A percentile compares a stretch with the other conserved stretches of the same genome.
Evolutionary conservation across 2,113 vertebrate genomes (phyloP).

Genomic region (Phocoena phocoena): DNA sequence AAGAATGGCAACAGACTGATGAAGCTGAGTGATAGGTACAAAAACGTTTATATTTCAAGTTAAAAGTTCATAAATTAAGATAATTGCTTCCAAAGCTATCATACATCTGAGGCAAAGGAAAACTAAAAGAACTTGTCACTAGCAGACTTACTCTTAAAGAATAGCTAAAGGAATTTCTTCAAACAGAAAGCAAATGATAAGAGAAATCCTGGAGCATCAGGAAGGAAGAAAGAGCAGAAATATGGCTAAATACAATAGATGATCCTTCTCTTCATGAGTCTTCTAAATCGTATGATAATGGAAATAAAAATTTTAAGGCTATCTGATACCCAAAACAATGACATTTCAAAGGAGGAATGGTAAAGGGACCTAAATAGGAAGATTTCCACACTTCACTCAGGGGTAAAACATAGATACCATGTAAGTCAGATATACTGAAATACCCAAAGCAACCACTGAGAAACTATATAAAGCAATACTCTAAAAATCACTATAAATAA

Average conservation of each 20-base stretch:
- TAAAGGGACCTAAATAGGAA: neutral
- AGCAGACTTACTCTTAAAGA: neutral
- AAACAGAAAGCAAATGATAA: neutral
- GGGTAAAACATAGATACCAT: neutral
- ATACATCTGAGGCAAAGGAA: neutral
- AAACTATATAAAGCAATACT: neutral
- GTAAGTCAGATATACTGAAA: neutral
- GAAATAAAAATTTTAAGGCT: neutral
- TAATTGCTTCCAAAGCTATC: neutral
- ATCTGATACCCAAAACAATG: neutral
- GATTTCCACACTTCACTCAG: neutral
- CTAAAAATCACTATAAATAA: neutral
- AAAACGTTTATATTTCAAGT: neutral
- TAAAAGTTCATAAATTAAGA: neutral
- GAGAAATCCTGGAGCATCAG: neutral
- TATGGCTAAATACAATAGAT: accelerated
- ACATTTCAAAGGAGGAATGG: neutral
- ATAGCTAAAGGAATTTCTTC: neutral
- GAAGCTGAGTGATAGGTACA: neutral
- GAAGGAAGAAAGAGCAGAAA: neutral
- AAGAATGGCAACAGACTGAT: neutral
- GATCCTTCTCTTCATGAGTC: neutral
- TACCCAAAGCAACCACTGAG: neutral
- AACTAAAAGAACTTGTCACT: neutral
- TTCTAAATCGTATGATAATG: neutral